phyloP scores from a whole-genome alignment of 2,888 invertebrate species.

The Trichopoda pennipes region DNA sequence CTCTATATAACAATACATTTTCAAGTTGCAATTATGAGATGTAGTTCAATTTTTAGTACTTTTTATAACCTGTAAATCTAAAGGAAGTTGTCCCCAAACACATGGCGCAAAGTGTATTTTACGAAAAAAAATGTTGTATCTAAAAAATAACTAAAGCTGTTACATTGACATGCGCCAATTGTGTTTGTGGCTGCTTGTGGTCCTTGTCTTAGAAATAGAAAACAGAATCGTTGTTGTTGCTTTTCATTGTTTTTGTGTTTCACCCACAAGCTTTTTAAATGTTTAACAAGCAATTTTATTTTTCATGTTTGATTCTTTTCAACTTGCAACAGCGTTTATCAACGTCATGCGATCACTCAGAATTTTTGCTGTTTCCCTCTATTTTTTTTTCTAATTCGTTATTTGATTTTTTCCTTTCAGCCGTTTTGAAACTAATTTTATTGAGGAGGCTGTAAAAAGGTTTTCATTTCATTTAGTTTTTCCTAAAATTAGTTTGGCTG shows the following conservation, averaged over 20 bases:
- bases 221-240: conserved; percentile 3
- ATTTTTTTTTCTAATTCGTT: conserved; percentile 47
- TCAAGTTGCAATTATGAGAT: too few relatives aligned
- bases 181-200: conserved; percentile 20
- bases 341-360: conserved; percentile 67
- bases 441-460: conserved; percentile 50
- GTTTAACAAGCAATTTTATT: conserved; percentile 50
- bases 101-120: background rate
- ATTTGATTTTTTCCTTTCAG: conserved; percentile 53
- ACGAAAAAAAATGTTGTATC: background rate
- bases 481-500: background rate
- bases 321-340: conserved; percentile 59
- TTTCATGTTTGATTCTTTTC: conserved; percentile 15
- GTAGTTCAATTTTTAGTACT: too few relatives aligned
- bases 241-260: conserved; percentile 1
- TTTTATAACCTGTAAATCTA: too few relatives aligned
- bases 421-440: conserved; percentile 32
- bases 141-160: conserved; percentile 22
- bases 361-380: conserved; percentile 14
- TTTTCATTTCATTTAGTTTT: background rate
- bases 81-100: background rate
- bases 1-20: too few relatives aligned
- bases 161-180: conserved; percentile 61
- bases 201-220: conserved; percentile 3
- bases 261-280: conserved; percentile 47